Percentiles rank a stretch among this genome's conserved stretches.
These are phyloP conservation scores for Priocnemis perturbator DNA, from an alignment of 2,888 invertebrate species.

Conservation along the genomic window DNA sequence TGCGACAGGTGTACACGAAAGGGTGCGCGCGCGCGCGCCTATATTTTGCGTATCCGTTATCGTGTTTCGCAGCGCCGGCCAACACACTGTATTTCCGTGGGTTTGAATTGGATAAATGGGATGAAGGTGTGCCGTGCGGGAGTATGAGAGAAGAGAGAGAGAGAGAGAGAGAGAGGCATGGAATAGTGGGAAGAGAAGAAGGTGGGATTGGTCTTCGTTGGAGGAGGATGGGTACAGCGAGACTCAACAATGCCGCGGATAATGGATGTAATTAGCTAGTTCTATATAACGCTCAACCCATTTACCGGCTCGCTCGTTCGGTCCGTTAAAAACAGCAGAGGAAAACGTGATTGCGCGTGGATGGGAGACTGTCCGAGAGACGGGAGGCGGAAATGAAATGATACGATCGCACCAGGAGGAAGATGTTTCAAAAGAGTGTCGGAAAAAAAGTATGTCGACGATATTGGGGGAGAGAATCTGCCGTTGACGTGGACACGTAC, in stretches of 20 bases:
- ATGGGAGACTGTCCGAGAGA: constrained; percentile 3
- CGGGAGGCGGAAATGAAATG: constrained; percentile 22
- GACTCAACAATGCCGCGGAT: constrained; percentile 49
- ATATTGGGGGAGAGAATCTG: not conserved
- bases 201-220: not conserved
- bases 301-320: not conserved
- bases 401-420: not conserved
- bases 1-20: constrained; percentile 29
- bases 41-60: constrained; percentile 23
- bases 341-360: constrained; percentile 30
- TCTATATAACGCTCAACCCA: constrained; percentile 13
- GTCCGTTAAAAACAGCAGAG: constrained; percentile 42
- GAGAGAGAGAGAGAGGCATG: not conserved
- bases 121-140: not conserved
- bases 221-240: constrained; percentile 15
- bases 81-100: constrained; percentile 15
- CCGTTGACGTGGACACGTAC: not conserved
- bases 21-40: not conserved
- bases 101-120: constrained; percentile 12
- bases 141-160: constrained; percentile 7
- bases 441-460: not conserved
- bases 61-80: constrained; percentile 17
- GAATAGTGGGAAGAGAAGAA: constrained; percentile 8
- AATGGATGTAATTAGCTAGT: constrained; percentile 49
- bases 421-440: not conserved